These are phyloP conservation scores for Ptilorrhoa leucosticta DNA, from an alignment of 2,113 vertebrate species.

Conservation along the genomic window DNA sequence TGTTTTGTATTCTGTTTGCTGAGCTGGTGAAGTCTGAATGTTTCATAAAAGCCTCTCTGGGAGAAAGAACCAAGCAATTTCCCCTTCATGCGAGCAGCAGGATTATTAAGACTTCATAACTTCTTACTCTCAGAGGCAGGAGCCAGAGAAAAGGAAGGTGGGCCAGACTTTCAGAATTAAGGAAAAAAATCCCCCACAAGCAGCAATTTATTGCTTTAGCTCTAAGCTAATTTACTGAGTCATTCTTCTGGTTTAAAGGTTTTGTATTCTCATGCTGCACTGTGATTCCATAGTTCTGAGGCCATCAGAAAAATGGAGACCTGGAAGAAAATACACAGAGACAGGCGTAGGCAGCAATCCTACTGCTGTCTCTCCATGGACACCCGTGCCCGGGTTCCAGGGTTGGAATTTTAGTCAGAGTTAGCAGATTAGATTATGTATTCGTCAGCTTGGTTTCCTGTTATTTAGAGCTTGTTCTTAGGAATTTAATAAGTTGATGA, in stretches of 20 bases:
- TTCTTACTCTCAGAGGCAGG: not conserved
- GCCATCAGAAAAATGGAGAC: not conserved
- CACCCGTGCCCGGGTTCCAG: not conserved
- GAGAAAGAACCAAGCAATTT: conserved; percentile 4
- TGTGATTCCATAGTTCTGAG: not conserved
- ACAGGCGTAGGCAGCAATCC: not conserved
- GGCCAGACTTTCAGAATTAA: not conserved
- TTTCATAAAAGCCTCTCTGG: conserved; percentile 2
- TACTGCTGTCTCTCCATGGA: not conserved
- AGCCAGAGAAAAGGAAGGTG: not conserved
- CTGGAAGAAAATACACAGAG: not conserved
- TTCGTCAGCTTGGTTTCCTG: not conserved
- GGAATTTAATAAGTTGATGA: not conserved
- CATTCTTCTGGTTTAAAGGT: not conserved
- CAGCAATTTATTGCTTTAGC: not conserved
- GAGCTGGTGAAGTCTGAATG: not conserved
- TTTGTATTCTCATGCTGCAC: not conserved
- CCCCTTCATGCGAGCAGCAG: not conserved
- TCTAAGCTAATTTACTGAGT: not conserved
- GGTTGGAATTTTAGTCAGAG: not conserved
- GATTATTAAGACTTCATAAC: not conserved
- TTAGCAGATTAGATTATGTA: not conserved
- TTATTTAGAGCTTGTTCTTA: not conserved
- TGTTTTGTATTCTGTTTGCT: not conserved
- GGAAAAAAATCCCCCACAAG: not conserved